A percentile compares a stretch with the other conserved stretches of the same genome.
Evolutionary conservation across 2,888 invertebrate genomes (phyloP).

Genomic region (Nemotelus pantherinus): DNA sequence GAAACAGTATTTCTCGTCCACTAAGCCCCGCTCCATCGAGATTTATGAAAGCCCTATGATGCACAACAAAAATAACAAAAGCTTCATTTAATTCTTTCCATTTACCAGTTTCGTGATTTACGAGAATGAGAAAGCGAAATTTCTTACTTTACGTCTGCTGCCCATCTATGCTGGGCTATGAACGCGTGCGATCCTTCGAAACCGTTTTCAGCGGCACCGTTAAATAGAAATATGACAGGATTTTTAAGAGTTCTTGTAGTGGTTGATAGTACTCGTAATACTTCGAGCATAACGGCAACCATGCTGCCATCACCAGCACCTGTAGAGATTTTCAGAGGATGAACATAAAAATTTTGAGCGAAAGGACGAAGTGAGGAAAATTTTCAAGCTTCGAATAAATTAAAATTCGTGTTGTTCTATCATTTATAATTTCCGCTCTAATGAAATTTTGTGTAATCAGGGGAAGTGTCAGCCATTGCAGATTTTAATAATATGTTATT

Average conservation of each 20-base stretch:
- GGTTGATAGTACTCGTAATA: constrained; percentile 65
- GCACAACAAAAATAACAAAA: neutral
- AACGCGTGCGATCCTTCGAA: constrained; percentile 77
- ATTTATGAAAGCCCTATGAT: constrained; percentile 79
- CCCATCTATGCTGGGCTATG: constrained; percentile 83
- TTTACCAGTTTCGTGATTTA: neutral
- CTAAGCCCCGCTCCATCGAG: constrained; percentile 93
- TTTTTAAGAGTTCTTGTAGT: constrained; percentile 64
- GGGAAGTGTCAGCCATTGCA: too few species aligned
- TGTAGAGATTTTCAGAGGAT: constrained; percentile 42
- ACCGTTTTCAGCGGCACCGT: constrained; percentile 75
- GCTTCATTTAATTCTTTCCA: neutral
- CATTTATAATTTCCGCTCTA: too few species aligned
- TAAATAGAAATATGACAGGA: constrained; percentile 73
- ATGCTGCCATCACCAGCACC: constrained; percentile 73
- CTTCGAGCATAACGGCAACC: constrained; percentile 73
- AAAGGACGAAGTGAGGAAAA: neutral
- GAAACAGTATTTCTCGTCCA: constrained; percentile 90
- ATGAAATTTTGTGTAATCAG: too few species aligned
- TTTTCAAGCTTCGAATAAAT: too few species aligned
- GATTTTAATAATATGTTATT: too few species aligned
- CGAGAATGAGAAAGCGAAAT: neutral
- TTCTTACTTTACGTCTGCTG: constrained; percentile 70
- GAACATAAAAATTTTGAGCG: neutral
- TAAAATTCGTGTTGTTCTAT: too few species aligned